These are phyloP conservation scores for Piprites chloris DNA, from an alignment of 2,113 vertebrate genomes.

Conservation along the genomic window DNA sequence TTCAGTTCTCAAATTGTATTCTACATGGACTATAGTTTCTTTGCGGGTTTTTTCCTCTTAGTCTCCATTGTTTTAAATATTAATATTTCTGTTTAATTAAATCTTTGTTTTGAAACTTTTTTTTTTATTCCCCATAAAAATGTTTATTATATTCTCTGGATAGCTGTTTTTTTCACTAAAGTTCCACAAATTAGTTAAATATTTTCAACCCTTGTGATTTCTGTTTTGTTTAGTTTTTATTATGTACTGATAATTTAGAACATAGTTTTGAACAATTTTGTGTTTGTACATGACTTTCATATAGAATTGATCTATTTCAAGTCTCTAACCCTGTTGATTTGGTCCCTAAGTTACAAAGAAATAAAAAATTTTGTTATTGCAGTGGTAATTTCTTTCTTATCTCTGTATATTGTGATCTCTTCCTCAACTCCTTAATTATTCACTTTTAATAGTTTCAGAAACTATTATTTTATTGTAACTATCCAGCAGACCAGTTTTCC, in stretches of 20 bases:
- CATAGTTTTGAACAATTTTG: background rate
- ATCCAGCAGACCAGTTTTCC: background rate
- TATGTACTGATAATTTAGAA: background rate
- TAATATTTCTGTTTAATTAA: background rate
- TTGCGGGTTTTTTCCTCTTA: background rate
- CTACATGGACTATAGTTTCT: background rate
- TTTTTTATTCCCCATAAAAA: background rate
- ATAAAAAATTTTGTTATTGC: background rate
- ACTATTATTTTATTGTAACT: background rate
- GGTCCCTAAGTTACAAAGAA: background rate
- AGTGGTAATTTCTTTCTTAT: background rate
- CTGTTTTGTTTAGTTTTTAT: background rate
- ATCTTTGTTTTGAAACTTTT: background rate
- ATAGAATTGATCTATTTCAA: background rate
- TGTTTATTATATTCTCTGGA: background rate
- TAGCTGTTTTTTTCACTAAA: background rate
- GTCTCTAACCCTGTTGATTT: background rate
- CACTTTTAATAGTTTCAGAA: background rate
- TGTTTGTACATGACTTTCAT: background rate
- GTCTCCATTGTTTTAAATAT: background rate
- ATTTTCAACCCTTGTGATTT: background rate
- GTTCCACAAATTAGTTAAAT: background rate
- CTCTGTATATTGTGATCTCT: background rate
- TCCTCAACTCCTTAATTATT: background rate
- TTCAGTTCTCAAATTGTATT: background rate